These are phyloP conservation scores for Danaus plexippus DNA, from an alignment of 1,140 invertebrate species.

Conservation along the genomic window DNA sequence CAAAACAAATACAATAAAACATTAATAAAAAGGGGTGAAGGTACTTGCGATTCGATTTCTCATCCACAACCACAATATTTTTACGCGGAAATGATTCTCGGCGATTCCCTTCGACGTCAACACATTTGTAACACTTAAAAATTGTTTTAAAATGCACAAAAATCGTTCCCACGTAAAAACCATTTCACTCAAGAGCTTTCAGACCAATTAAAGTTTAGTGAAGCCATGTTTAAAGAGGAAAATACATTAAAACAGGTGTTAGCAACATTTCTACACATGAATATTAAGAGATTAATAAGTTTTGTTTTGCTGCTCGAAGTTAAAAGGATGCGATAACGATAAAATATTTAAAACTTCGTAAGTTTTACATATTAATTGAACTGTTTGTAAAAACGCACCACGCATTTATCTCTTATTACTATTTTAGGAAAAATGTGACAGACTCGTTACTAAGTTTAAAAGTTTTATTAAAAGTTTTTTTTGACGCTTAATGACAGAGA, in stretches of 20 bases:
- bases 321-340: neutral
- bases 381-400: conserved; percentile 28
- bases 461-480: conserved; percentile 21
- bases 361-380: conserved; percentile 8
- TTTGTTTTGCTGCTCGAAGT: conserved; percentile 12
- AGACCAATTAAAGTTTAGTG: conserved; percentile 48
- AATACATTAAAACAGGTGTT: conserved; percentile 14
- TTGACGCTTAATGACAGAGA: conserved; percentile 11
- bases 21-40: conserved; percentile 35
- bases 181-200: conserved; percentile 71
- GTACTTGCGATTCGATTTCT: conserved; percentile 71
- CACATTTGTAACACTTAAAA: conserved; percentile 56
- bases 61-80: conserved; percentile 71
- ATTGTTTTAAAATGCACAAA: conserved; percentile 61
- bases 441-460: conserved; percentile 11
- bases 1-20: conserved; percentile 23
- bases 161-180: conserved; percentile 73
- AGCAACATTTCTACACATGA: conserved; percentile 13
- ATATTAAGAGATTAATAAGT: neutral
- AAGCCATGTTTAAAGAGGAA: conserved; percentile 16
- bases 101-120: conserved; percentile 62
- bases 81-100: conserved; percentile 72
- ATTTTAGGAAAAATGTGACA: conserved; percentile 1
- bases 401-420: conserved; percentile 25
- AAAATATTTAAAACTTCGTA: conserved; percentile 7